phyloP scores from a whole-genome alignment of 2,113 vertebrate genomes.

The zebrafish (Danio rerio) region GRCz12tu NC_133181.1:12811001-12811500 shows the following conservation, averaged over 20 bases:
- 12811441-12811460: slow-evolving; percentile 61
- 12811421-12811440: slow-evolving; percentile 41
- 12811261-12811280: slow-evolving; percentile 41
- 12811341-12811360: not conserved
- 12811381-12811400: not conserved
- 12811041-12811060: slow-evolving; percentile 64
- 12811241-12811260: slow-evolving; percentile 47
- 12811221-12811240: slow-evolving; percentile 45
- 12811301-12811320: slow-evolving; percentile 41
- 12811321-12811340: not conserved
- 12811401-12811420: not conserved
- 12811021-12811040: slow-evolving; percentile 74
- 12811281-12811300: slow-evolving; percentile 51
- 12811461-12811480: slow-evolving; percentile 54
- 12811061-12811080: slow-evolving; percentile 37
- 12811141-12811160: not conserved
- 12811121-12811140: not conserved
- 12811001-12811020: slow-evolving; percentile 81
- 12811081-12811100: slow-evolving; percentile 36
- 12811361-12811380: slow-evolving; percentile 60
- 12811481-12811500: slow-evolving; percentile 59
- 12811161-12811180: slow-evolving; percentile 23
- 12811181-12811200: slow-evolving; percentile 31
- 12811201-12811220: slow-evolving; percentile 46
- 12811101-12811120: slow-evolving; percentile 19